phyloP scores from a whole-genome alignment of 2,888 invertebrate genomes.

The Cryptosula pallasiana region DNA sequence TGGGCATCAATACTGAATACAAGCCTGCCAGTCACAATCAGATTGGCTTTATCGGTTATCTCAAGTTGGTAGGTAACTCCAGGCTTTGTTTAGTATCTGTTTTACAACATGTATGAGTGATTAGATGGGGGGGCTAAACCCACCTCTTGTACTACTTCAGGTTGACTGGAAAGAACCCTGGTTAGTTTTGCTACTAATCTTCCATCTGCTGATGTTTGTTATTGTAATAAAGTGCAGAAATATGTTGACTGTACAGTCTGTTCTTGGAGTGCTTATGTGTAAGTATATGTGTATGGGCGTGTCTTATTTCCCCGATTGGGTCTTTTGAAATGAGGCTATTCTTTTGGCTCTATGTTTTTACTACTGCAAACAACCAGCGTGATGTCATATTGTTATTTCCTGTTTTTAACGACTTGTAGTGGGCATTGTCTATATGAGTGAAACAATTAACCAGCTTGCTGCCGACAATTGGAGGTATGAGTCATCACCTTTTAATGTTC shows the following conservation, averaged over 20 bases:
- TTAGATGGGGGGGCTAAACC: no score
- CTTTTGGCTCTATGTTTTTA: no score
- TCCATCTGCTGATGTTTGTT: constrained; percentile 7
- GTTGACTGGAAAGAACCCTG: constrained; percentile 18
- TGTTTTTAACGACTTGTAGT: constrained; percentile 61
- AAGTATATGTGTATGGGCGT: constrained; percentile 22
- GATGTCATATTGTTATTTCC: no score
- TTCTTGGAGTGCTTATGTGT: constrained; percentile 11
- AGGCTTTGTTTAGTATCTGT: no score
- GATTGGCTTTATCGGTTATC: not conserved
- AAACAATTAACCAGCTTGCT: constrained; percentile 82
- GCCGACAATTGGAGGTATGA: constrained; percentile 73
- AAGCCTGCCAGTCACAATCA: not conserved
- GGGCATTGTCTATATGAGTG: constrained; percentile 79
- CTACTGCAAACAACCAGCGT: no score
- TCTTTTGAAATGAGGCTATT: constrained; percentile 4
- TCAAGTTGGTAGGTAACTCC: not conserved
- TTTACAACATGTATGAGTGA: no score
- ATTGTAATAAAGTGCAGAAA: not conserved
- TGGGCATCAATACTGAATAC: not conserved
- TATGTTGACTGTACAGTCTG: not conserved
- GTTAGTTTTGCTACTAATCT: not conserved
- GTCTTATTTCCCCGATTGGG: constrained; percentile 26
- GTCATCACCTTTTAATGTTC: not conserved
- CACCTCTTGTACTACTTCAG: not conserved